These are phyloP conservation scores for Cettia cetti DNA, from an alignment of 2,113 vertebrate genomes.

Conservation along the genomic window DNA sequence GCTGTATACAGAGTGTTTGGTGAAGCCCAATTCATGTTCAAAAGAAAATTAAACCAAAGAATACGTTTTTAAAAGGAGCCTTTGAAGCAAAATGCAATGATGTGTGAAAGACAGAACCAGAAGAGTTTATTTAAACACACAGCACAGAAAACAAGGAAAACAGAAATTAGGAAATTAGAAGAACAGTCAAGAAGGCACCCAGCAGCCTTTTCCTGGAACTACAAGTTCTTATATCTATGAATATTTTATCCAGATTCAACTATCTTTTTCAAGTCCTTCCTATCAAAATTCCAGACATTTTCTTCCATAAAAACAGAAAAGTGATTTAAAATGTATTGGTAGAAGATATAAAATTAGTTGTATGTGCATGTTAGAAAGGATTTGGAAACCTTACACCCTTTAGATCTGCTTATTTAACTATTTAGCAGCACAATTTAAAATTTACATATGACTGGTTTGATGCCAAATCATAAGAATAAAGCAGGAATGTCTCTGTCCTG, in stretches of 20 bases:
- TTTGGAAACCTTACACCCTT: conserved; percentile 47
- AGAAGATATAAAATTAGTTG: conserved; percentile 46
- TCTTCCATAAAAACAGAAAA: conserved; percentile 66
- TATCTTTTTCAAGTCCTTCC: conserved; percentile 67
- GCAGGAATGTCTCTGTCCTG: conserved; percentile 8
- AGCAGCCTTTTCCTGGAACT: conserved; percentile 55
- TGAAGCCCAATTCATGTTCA: conserved; percentile 73
- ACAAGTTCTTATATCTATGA: conserved; percentile 61
- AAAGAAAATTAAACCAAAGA: conserved; percentile 72
- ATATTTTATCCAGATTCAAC: conserved; percentile 68
- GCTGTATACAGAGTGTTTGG: conserved; percentile 49
- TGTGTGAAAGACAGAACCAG: conserved; percentile 74
- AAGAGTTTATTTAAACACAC: conserved; percentile 74
- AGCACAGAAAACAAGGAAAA: conserved; percentile 57
- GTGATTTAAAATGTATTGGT: conserved; percentile 50
- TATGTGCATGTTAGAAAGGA: conserved; percentile 47
- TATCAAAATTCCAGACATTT: conserved; percentile 69
- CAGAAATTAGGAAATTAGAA: conserved; percentile 71
- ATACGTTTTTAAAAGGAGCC: conserved; percentile 73
- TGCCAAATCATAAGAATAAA: conserved; percentile 53
- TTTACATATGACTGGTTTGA: conserved; percentile 56
- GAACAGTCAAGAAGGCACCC: conserved; percentile 63
- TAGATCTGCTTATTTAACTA: conserved; percentile 54
- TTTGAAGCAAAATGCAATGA: conserved; percentile 75
- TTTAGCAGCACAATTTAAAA: conserved; percentile 58